Conservation (phyloP, 2,797 vertebrate genomes). For the Sphenodon punctatus region DNA sequence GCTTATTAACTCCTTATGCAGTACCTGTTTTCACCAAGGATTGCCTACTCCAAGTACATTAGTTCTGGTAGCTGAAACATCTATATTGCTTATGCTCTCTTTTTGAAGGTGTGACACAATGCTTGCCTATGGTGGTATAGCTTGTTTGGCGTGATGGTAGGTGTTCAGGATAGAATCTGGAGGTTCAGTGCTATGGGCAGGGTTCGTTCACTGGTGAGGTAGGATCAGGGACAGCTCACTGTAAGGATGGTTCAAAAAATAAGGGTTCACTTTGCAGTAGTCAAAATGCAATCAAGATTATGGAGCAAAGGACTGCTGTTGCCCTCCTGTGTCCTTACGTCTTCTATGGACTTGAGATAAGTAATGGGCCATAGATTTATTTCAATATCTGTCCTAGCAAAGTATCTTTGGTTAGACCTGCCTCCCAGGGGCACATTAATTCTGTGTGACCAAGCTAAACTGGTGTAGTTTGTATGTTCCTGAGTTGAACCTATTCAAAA, state of each 20-base stretch:
- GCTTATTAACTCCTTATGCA: no score
- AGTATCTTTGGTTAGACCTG: background rate
- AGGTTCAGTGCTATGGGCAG: background rate
- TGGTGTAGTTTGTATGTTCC: background rate
- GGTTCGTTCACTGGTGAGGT: background rate
- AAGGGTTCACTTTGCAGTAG: background rate
- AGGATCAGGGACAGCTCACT: background rate
- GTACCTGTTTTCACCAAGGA: no score
- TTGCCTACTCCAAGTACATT: no score
- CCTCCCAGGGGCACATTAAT: no score
- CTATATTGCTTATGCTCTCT: background rate
- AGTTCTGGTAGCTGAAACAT: no score
- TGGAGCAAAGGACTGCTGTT: background rate
- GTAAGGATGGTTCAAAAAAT: background rate
- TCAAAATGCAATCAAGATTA: no score
- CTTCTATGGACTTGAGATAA: background rate
- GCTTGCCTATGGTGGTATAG: background rate
- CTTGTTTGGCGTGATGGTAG: background rate
- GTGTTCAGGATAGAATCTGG: background rate
- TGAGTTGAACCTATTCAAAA: background rate
- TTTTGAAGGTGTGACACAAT: background rate
- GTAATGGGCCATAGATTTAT: background rate
- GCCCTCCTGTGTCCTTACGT: background rate
- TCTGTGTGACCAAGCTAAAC: background rate
- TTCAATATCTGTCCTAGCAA: background rate